Evolutionary conservation across 92 coral and sea anemone species (phyloP), one percentile per base, ranked within the genome.

Genomic region (Actinostola sp.): DNA sequence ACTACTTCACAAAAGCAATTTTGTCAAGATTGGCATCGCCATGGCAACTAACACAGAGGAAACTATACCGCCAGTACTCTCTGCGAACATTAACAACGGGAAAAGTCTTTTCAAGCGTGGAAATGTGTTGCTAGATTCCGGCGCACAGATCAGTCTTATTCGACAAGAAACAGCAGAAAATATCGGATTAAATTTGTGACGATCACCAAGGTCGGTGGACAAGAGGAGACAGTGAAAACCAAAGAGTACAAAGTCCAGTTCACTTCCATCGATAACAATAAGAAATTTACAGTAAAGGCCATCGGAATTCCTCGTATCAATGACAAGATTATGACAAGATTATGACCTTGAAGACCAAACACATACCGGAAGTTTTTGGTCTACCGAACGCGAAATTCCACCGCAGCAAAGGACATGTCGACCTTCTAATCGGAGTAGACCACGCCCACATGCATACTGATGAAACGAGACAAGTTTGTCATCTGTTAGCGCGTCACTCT

Each of bases 161-260:
- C 72, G 57, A 53, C 73, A 71, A 13, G 86, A 82, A 61, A 78
- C 84, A 12, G 85, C 89, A 13, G 92, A 65, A 29, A 57, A 56
- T 39, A 78, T 85, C 20, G 85, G 90, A n/a, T 54, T 85, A 38
- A 80, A 71, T 70, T 79, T 0, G 56, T 75, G 21, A 75, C 91
- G 15, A 80, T 79, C 39, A 79, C 76, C 65, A 79, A 78, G 66
- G 83, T 83, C 45, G 88, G 83, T 8, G 63, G 75, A 29, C 60
- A 76, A 43, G 77, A 72, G 44, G 73, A 82, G 49, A 63, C 20
- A 13, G 28, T 84, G 1, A 21, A 60, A 20, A 77, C 84, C 21
- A 70, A 83, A 42, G 84, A 68, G 44, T 83, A 83, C 63, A 76
- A 54, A 53, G 78, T 83, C 19, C 75, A 54, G 15, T 38, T 84